Evolutionary conservation across 2,888 invertebrate species (phyloP).

Genomic region (Lordiphosa fenestrarum): DNA sequence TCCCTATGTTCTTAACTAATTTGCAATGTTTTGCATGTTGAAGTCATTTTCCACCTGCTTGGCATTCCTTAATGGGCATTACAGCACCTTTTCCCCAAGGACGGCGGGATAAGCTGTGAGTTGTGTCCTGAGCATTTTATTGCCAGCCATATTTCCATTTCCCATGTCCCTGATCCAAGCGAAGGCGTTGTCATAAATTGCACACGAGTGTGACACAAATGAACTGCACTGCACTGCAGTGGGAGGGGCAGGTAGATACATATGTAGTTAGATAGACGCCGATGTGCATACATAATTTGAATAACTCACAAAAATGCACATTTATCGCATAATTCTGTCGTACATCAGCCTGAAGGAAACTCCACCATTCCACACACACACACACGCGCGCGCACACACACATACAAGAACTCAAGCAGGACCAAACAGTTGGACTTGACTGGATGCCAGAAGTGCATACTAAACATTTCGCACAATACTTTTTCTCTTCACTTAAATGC

Average conservation of each 20-base stretch:
- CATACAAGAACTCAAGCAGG: slow-evolving; percentile 1
- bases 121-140: slow-evolving; percentile 22
- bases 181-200: slow-evolving; percentile 38
- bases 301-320: slow-evolving; percentile 50
- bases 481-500: no score
- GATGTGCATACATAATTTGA: slow-evolving; percentile 41
- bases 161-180: slow-evolving; percentile 33
- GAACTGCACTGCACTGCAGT: slow-evolving; percentile 18
- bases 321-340: slow-evolving; percentile 52
- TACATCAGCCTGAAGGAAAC: slow-evolving; percentile 33
- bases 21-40: slow-evolving; percentile 25
- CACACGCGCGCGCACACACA: background rate
- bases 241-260: slow-evolving; percentile 1
- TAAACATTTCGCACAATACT: no score
- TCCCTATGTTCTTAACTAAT: slow-evolving; percentile 17
- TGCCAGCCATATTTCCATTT: slow-evolving; percentile 33
- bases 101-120: slow-evolving; percentile 10
- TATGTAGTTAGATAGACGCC: slow-evolving; percentile 14
- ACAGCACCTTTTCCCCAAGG: slow-evolving; percentile 20
- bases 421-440: no score
- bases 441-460: no score
- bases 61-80: slow-evolving; percentile 23
- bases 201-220: slow-evolving; percentile 33
- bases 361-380: no score
- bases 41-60: slow-evolving; percentile 27